Evolutionary conservation across 1,140 invertebrate genomes (phyloP), one percentile per base, ranked within the genome.

Genomic region (Branchinecta lynchi): DNA sequence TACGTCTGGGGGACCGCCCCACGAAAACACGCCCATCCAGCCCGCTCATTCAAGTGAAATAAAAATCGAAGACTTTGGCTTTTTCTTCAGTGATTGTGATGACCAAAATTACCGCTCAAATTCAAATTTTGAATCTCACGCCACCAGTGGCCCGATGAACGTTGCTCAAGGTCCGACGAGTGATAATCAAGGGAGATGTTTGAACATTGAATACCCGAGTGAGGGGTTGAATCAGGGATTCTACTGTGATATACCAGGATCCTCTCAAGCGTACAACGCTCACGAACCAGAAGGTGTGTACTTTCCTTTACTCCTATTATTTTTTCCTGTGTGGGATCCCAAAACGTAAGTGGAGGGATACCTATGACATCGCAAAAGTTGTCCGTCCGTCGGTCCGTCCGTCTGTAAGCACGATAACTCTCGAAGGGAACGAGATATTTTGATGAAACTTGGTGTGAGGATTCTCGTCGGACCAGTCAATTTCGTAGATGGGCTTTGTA

Each of bases 61-160:
- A 15, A 60, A 60, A 60, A 60, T 60, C 6, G 51, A 60, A 60
- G 51, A 60, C 17, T 60, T 60, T 60, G 51, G 51, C 17, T 60
- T 60, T 15, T 12, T 60, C 12, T 60, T 60, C 17, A 60, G 12
- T 20, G 51, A 60, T 6, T 60, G 51, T 60, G 51, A 60, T 60
- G 51, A 60, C 51, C 51, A 60, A 60, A 60, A 20, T 60, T 60
- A 60, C 51, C 51, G 51, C 51, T 60, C 51, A 60, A 20, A 60
- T 60, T 15, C 51, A 60, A 12, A 60, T 60, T 60, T 60, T 20
- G 51, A 60, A 60, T 60, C 51, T 60, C 51, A 60, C 17, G 51
- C 17, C 12, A 60, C 12, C 51, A 12, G 17, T 20, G 51, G 12
- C 12, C 12, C 51, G 12, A 12, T 20, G 12, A 20, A 20, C 12